A percentile compares a stretch with the other conserved stretches of the same genome.
Evolutionary conservation across 2,888 invertebrate species (phyloP).

Genomic region (Hydrotaea cyrtoneurina): DNA sequence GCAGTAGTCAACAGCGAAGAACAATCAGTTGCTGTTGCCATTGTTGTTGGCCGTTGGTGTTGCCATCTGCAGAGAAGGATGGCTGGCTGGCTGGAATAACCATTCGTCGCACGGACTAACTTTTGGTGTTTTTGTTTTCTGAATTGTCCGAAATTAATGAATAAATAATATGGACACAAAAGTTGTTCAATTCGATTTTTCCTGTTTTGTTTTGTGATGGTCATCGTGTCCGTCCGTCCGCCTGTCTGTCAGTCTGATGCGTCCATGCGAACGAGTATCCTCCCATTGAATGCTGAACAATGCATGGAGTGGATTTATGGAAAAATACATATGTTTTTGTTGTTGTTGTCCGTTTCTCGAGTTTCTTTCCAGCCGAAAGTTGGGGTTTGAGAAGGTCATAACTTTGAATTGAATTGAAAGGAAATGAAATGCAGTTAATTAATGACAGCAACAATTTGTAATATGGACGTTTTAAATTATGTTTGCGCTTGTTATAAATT

Average conservation of each 20-base stretch:
- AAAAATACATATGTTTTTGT: not conserved
- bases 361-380: not conserved
- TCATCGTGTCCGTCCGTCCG: not conserved
- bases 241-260: not conserved
- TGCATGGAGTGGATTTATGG: slow-evolving; percentile 21
- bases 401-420: not conserved
- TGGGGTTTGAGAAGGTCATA: slow-evolving; percentile 1
- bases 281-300: slow-evolving; percentile 26
- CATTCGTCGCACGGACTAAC: slow-evolving; percentile 10
- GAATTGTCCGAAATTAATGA: slow-evolving; percentile 27
- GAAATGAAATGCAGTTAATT: slow-evolving; percentile 4
- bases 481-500: no score
- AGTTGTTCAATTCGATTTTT: slow-evolving; percentile 30
- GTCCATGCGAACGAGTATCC: not conserved
- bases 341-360: not conserved
- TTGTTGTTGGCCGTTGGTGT: not conserved
- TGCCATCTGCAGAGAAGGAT: not conserved
- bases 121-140: slow-evolving; percentile 13
- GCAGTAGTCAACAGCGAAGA: not conserved
- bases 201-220: not conserved
- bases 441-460: not conserved
- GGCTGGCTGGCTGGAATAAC: not conserved
- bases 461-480: no score
- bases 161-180: slow-evolving; percentile 34
- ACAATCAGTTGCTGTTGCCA: not conserved